Percentiles rank a stretch among this genome's conserved stretches.
These are phyloP conservation scores for Lacanobia wlatinum DNA, from an alignment of 2,888 invertebrate genomes.

Conservation along the genomic window DNA sequence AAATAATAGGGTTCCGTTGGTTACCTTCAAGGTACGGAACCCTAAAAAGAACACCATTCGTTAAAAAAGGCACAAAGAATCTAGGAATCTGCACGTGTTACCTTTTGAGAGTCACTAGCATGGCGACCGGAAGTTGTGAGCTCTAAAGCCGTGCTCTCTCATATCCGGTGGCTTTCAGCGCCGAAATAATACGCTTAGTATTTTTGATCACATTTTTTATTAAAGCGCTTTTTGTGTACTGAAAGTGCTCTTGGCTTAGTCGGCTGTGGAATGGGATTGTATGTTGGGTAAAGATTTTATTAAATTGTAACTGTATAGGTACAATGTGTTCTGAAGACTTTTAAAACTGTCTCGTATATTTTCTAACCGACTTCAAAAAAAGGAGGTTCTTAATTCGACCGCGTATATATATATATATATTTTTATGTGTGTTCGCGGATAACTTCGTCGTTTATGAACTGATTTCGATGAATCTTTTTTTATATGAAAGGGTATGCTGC, in stretches of 20 bases:
- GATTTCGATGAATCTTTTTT: too few relatives aligned
- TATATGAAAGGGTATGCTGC: too few relatives aligned
- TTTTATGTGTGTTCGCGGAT: too few relatives aligned
- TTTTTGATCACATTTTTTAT: constrained; percentile 67
- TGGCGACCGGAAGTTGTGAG: constrained; percentile 72
- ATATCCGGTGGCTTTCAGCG: constrained; percentile 77
- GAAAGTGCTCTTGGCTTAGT: constrained; percentile 23
- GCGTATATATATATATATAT: too few relatives aligned
- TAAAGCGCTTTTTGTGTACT: constrained; percentile 28
- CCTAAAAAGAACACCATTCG: constrained; percentile 55
- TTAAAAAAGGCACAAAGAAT: constrained; percentile 77
- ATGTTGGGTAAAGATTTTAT: background rate
- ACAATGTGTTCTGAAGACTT: too few relatives aligned
- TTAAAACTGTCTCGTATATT: too few relatives aligned
- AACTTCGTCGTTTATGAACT: too few relatives aligned
- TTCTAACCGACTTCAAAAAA: too few relatives aligned
- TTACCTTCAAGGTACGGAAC: too few relatives aligned
- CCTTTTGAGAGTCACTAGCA: constrained; percentile 74
- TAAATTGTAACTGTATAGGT: background rate
- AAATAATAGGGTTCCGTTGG: too few relatives aligned
- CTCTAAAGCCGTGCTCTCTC: constrained; percentile 75
- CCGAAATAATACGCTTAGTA: constrained; percentile 70
- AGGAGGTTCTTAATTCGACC: too few relatives aligned
- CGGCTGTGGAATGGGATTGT: constrained; percentile 5
- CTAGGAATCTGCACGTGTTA: constrained; percentile 77